Conservation (phyloP, 2,113 vertebrate species). For the Chitala chitala region DNA sequence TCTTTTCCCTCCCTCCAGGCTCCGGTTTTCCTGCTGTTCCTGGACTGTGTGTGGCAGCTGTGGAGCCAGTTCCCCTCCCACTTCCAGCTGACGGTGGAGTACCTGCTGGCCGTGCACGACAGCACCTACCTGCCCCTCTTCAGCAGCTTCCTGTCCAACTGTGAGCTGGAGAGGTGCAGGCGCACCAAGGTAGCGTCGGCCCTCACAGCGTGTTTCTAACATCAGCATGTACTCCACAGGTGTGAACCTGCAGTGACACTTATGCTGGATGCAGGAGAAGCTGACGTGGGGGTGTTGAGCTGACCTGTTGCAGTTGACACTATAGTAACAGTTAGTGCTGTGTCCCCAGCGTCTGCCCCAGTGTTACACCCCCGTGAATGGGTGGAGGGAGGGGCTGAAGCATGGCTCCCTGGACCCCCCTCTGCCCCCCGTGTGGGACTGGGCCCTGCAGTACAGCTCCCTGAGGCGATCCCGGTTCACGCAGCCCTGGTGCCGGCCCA, state of each 20-base stretch:
- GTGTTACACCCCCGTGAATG: constrained; percentile 68
- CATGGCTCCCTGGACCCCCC: constrained; percentile 43
- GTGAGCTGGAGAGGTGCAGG: constrained; percentile 72
- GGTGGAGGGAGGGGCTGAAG: constrained; percentile 53
- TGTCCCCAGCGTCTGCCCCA: constrained; percentile 63
- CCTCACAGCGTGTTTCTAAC: background rate
- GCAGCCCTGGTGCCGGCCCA: constrained; percentile 57
- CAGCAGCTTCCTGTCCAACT: constrained; percentile 80
- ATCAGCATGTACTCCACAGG: too few relatives aligned
- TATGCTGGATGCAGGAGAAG: too few relatives aligned
- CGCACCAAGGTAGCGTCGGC: constrained; percentile 58
- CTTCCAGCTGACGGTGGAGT: constrained; percentile 83
- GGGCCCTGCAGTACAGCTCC: constrained; percentile 73
- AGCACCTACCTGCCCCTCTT: constrained; percentile 76
- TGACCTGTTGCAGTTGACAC: too few relatives aligned
- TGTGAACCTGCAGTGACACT: too few relatives aligned
- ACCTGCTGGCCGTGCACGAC: constrained; percentile 82
- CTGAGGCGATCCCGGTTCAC: constrained; percentile 64
- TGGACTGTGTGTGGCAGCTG: constrained; percentile 90
- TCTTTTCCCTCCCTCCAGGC: constrained; percentile 56
- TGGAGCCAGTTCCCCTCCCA: constrained; percentile 73
- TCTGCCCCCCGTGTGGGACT: constrained; percentile 73
- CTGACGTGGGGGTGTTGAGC: too few relatives aligned
- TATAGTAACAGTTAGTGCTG: background rate
- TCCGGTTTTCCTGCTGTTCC: constrained; percentile 84